These are phyloP conservation scores for Mixornis gularis DNA, from an alignment of 2,113 vertebrate species.

Conservation along the genomic window DNA sequence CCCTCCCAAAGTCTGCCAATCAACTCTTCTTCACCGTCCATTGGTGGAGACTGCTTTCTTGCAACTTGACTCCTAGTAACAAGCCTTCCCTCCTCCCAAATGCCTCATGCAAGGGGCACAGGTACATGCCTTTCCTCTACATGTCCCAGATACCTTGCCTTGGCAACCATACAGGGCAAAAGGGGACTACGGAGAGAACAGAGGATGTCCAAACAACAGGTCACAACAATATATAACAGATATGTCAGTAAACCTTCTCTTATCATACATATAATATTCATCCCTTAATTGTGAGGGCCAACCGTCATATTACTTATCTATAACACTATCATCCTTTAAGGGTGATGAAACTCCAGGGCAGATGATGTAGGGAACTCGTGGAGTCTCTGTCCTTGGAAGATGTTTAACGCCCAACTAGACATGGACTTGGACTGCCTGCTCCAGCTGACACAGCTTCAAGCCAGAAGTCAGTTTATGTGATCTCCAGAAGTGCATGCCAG, in stretches of 20 bases:
- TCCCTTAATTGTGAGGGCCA: not conserved
- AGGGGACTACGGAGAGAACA: not conserved
- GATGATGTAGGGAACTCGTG: not conserved
- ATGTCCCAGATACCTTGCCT: not conserved
- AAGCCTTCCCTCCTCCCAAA: not conserved
- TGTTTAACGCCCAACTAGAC: not conserved
- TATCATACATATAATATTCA: not conserved
- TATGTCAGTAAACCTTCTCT: not conserved
- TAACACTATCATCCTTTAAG: not conserved
- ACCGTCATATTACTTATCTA: not conserved
- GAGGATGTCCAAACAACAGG: not conserved
- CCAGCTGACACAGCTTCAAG: not conserved
- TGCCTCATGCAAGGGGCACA: not conserved
- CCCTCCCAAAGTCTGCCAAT: too few species aligned
- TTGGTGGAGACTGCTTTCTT: too few species aligned
- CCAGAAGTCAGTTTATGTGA: not conserved
- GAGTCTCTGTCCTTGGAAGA: not conserved
- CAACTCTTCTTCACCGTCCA: too few species aligned
- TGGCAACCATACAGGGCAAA: not conserved
- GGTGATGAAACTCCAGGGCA: not conserved
- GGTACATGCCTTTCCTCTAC: not conserved
- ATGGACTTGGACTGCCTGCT: not conserved
- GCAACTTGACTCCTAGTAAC: not conserved
- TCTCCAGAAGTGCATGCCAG: not conserved
- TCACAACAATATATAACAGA: not conserved